These are phyloP conservation scores for Lasioglossum vierecki DNA, from an alignment of 2,888 invertebrate genomes.

Conservation along the genomic window DNA sequence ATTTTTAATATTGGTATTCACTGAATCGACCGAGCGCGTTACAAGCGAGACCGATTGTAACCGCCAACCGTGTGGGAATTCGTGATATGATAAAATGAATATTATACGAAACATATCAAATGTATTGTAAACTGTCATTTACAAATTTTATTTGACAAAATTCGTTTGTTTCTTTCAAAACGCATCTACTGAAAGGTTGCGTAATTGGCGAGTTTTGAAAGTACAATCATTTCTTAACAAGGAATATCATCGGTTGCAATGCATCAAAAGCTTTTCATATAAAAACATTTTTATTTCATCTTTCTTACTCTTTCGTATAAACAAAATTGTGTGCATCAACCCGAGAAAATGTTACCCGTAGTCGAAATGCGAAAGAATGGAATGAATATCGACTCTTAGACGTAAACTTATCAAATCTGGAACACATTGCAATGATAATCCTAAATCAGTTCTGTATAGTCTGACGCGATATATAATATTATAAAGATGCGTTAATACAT, in stretches of 20 bases:
- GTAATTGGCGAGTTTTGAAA: conserved; percentile 1
- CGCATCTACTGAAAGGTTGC: background rate
- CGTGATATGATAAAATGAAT: background rate
- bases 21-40: conserved; percentile 5
- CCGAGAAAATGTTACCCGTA: conserved; percentile 43
- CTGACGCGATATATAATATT: conserved; percentile 53
- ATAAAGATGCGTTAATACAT: conserved; percentile 59
- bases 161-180: conserved; percentile 11
- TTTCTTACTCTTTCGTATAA: conserved; percentile 49
- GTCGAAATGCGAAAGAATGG: conserved; percentile 57
- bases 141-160: conserved; percentile 49
- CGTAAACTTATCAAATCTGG: conserved; percentile 34
- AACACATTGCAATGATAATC: conserved; percentile 52
- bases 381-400: conserved; percentile 59
- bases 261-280: conserved; percentile 50
- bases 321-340: conserved; percentile 49
- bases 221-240: conserved; percentile 23
- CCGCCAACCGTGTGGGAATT: background rate
- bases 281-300: conserved; percentile 68
- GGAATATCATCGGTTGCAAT: conserved; percentile 15
- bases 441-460: conserved; percentile 60
- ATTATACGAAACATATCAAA: conserved; percentile 9
- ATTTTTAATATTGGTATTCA: conserved; percentile 34
- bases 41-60: background rate
- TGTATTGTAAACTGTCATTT: conserved; percentile 21